A percentile compares a stretch with the other conserved stretches of the same genome.
phyloP scores from a whole-genome alignment of 2,797 vertebrate species.

The Rhyacichthys aspro region DNA sequence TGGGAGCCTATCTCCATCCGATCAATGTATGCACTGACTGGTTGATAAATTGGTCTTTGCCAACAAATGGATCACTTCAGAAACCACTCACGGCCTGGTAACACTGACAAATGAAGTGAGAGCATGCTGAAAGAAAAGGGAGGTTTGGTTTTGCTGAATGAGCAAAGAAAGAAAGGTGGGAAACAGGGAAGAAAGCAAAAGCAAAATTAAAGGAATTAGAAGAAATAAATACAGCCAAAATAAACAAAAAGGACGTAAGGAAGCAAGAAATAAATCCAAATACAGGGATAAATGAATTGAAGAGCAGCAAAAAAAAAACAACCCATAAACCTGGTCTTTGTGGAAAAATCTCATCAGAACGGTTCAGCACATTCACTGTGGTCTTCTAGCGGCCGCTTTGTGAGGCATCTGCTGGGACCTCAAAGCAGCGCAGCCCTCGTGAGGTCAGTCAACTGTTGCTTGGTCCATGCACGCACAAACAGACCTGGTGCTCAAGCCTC shows the following conservation, averaged over 20 bases:
- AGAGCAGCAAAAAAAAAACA: neutral
- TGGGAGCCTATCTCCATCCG: slow-evolving; percentile 39
- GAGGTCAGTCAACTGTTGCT: slow-evolving; percentile 77
- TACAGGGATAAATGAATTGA: neutral
- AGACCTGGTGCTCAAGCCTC: slow-evolving; percentile 59
- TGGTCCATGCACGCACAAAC: slow-evolving; percentile 59
- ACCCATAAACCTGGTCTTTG: slow-evolving; percentile 61
- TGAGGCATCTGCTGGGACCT: slow-evolving; percentile 77
- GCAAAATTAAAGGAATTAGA: neutral
- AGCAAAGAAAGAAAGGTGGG: slow-evolving; percentile 23
- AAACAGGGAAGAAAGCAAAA: neutral
- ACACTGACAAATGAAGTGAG: slow-evolving; percentile 76
- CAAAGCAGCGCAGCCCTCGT: slow-evolving; percentile 66
- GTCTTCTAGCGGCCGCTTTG: slow-evolving; percentile 52
- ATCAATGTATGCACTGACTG: slow-evolving; percentile 74
- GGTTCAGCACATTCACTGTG: slow-evolving; percentile 71
- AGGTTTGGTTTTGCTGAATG: slow-evolving; percentile 52
- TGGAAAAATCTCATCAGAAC: slow-evolving; percentile 43
- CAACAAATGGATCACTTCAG: slow-evolving; percentile 79
- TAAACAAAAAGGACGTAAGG: neutral
- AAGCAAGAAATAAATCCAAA: neutral
- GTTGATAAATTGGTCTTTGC: slow-evolving; percentile 80
- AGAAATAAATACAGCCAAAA: neutral
- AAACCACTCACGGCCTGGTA: slow-evolving; percentile 69
- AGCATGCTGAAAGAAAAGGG: slow-evolving; percentile 22